Base-by-base conservation (phyloP, 2,113 vertebrate genomes). In the Zosterops borbonicus region DNA sequence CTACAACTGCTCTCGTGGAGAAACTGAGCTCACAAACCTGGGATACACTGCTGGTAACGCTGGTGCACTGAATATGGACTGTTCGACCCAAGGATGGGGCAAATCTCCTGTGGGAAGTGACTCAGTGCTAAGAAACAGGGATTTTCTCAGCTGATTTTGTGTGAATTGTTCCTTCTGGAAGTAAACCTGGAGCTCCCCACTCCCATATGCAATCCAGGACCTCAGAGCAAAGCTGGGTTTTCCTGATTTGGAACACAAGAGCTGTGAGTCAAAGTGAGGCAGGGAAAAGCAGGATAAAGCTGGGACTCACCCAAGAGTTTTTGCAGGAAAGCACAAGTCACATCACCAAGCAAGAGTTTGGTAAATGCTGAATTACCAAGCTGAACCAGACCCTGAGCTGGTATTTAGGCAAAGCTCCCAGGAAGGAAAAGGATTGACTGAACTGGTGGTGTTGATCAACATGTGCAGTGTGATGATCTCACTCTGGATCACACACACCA, bases 41-140 rank as follows among this genome's bases (percentile, higher is more conserved):
- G 11, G 35, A 18, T 0, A 12, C 2, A 0, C 60, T 46, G 42
- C 65, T 2, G 8, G 39, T 1, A 35, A 53, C 0, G 20, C 39
- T 14, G 42, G 10, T 14, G 64, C 9, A 35, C 22, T 14, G n/a
- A 58, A 16, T 0, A 19, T 2, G 3, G 39, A 12, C 24, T 6
- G 3, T 12, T 11, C 27, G 33, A 39, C 11, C 15, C 62, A 21
- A 0, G 4, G 41, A 39, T 22, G n/a, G 37, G 4, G 46, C 53
- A 31, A 2, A 41, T n/a, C 12, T 65, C 81, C 27, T 4, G 46
- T 5, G 31, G 28, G 14, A 89, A 65, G 74, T 5, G 42, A 18
- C 33, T 76, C 18, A 0, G 35, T 5, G 52, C 16, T 41, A 37
- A 75, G 67, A 41, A 71, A 79, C 1, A 9, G 25, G 27, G 62